Base-by-base conservation (phyloP, 2,888 invertebrate species). In the Eilema caniola region DNA sequence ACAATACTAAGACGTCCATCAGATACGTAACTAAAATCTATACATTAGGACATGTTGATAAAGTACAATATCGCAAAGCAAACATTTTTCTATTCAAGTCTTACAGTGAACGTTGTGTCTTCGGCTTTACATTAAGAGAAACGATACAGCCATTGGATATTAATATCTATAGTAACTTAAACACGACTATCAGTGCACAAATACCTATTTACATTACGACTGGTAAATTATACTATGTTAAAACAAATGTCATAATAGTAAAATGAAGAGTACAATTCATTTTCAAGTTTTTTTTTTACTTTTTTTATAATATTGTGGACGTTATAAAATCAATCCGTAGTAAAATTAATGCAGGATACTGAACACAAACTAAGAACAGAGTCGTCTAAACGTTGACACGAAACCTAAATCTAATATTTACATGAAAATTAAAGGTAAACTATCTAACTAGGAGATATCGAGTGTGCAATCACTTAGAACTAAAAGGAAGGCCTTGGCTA, bases 171-270 rank as follows among this genome's bases (percentile, higher is more conserved):
- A 85, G 79, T 88, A 92, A 93, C 93, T 92, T 93, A 93, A 90
- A 88, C 83, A 85, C 84, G 83, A 91, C 89, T 92, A 92, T 94
- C 93, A 93, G 95, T 95, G 95, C 94, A 92, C 89, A 87, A 89
- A 91, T 92, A 90, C 76, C 87, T 92, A 94, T 94, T 83, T 94
- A 95, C 94, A 94, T 81, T 81, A 89, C 86, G 83, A 91, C 85
- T 90, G 89, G 88, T 90, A 89, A 88, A 86, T 84, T 63, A 88
- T 86, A 87, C 85, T 89, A 89, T 86, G 84, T 76, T 74, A 73
- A 89, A 86, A 80, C 82, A 84, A 86, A 85, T 82, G 81, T 87
- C 86, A 86, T 87, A 85, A 82, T 80, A 79, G 75, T 78, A 85
- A 88, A 86, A 85, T 76, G 80, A 85, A 87, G 82, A 83, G 83